These are phyloP conservation scores for Melanostoma mellinum DNA, from an alignment of 2,888 invertebrate genomes.

Conservation along the genomic window DNA sequence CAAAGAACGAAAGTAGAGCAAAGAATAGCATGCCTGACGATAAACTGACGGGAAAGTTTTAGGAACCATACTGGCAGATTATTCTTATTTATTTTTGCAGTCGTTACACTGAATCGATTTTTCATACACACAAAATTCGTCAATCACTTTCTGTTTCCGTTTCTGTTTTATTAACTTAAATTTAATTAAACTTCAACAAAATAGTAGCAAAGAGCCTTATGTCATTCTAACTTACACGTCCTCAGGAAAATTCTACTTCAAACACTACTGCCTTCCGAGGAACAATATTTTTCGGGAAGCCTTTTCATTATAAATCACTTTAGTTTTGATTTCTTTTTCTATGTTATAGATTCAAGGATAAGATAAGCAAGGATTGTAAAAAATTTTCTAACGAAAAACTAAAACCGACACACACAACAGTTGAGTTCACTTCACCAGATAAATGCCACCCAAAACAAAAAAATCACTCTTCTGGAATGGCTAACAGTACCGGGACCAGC, in stretches of 20 bases:
- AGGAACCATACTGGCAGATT: conserved; percentile 31
- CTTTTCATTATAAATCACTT: conserved; percentile 28
- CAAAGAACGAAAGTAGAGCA: too few relatives aligned
- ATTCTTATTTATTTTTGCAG: conserved; percentile 61
- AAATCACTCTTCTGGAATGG: conserved; percentile 65
- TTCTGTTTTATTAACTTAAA: conserved; percentile 30
- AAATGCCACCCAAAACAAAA: conserved; percentile 71
- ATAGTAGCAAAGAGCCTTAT: not conserved
- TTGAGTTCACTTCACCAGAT: conserved; percentile 63
- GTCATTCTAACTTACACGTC: conserved; percentile 63
- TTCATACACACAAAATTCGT: conserved; percentile 58
- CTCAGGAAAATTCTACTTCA: conserved; percentile 48
- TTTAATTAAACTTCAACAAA: not conserved
- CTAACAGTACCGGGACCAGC: conserved; percentile 64
- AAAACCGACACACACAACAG: conserved; percentile 55
- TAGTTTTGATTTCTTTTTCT: conserved; percentile 10
- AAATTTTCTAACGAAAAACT: conserved; percentile 37
- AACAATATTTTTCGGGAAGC: conserved; percentile 27
- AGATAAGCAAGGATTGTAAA: conserved; percentile 24
- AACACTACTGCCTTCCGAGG: conserved; percentile 28
- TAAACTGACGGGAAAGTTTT: not conserved
- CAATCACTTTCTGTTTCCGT: conserved; percentile 29
- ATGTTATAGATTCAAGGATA: conserved; percentile 19
- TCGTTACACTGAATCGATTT: conserved; percentile 67
- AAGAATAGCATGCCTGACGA: not conserved